Conservation (phyloP, 2,797 vertebrate genomes). For the Crenuchus spilurus region DNA sequence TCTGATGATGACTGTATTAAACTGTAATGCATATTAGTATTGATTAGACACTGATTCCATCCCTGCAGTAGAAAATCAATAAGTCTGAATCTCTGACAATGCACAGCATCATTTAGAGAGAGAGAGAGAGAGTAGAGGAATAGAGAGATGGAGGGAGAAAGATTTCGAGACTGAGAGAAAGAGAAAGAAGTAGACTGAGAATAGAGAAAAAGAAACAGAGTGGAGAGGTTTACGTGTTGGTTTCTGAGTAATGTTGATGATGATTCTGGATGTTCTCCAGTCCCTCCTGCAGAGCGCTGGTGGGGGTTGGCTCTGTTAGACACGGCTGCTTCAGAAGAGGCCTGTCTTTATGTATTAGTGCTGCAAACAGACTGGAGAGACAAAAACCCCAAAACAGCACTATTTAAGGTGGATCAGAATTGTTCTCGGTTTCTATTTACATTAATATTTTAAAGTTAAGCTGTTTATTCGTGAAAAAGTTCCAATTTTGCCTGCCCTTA, state of each 20-base stretch:
- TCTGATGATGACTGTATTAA: background rate
- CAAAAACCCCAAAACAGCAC: background rate
- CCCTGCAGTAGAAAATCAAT: background rate
- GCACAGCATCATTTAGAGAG: background rate
- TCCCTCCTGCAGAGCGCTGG: constrained; percentile 23
- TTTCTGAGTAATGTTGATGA: constrained; percentile 34
- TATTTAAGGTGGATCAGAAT: background rate
- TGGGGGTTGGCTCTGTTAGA: background rate
- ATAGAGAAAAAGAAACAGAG: background rate
- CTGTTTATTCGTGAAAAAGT: background rate
- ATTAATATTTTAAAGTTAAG: no score
- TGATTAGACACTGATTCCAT: background rate
- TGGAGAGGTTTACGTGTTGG: background rate
- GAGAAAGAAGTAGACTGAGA: background rate
- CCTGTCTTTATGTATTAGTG: constrained; percentile 5
- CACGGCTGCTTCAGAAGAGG: constrained; percentile 21
- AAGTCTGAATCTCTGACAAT: background rate
- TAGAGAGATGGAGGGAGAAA: constrained; percentile 12
- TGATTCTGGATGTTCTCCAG: constrained; percentile 40
- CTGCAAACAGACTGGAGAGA: background rate
- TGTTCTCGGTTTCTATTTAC: background rate
- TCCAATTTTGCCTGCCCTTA: no score
- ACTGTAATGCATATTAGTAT: background rate
- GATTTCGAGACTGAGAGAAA: background rate
- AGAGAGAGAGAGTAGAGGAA: constrained; percentile 11